A percentile compares a stretch with the other conserved stretches of the same genome.
Evolutionary conservation across 1,140 invertebrate genomes (phyloP).

Genomic region (Stenopsyche tienmushanensis): DNA sequence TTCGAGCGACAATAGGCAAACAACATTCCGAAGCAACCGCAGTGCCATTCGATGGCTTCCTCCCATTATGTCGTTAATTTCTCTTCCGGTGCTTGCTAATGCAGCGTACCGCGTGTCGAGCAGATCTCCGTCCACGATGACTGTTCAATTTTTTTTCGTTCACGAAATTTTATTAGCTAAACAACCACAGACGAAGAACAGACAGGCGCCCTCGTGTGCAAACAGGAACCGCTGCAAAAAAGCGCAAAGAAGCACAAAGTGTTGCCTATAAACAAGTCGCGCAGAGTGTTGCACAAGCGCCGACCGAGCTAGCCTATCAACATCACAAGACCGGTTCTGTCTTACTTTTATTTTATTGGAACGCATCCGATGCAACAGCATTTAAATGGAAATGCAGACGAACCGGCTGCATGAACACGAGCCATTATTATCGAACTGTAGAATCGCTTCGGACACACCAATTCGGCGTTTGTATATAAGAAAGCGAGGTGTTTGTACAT

Average conservation of each 20-base stretch:
- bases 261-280: background rate
- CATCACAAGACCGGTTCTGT: background rate
- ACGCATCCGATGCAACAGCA: background rate
- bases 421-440: background rate
- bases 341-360: background rate
- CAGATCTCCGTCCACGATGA: no score
- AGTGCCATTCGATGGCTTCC: background rate
- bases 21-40: background rate
- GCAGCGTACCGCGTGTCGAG: background rate
- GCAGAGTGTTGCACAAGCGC: background rate
- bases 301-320: background rate
- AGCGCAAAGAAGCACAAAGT: background rate
- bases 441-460: background rate
- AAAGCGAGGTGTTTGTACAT: no score
- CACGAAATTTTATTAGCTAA: background rate
- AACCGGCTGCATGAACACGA: background rate
- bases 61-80: background rate
- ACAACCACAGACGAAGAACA: background rate
- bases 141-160: no score
- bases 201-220: background rate
- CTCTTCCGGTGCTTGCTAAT: background rate
- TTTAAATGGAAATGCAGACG: background rate
- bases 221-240: background rate
- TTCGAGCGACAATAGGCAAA: no score
- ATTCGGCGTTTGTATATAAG: no score